These are phyloP conservation scores for Tympanuchus pallidicinctus DNA, from an alignment of 2,113 vertebrate species.

Conservation along the genomic window DNA sequence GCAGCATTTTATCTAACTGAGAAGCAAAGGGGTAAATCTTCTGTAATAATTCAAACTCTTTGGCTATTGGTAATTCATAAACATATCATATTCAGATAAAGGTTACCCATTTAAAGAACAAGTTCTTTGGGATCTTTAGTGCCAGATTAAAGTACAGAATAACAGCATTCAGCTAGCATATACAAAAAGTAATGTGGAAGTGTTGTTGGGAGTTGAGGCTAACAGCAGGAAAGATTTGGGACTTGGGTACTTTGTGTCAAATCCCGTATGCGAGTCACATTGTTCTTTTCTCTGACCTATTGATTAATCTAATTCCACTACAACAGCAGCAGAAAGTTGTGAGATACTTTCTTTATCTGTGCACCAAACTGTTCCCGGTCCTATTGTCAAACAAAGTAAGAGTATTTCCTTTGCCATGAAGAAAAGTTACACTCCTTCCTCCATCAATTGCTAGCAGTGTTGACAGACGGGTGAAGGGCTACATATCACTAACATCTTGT, in stretches of 20 bases:
- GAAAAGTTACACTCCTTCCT: slow-evolving; percentile 27
- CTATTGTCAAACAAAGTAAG: slow-evolving; percentile 6
- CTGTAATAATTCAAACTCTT: background rate
- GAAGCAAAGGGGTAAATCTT: background rate
- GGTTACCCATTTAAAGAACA: background rate
- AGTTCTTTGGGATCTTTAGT: background rate
- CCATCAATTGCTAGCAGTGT: background rate
- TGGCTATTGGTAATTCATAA: background rate
- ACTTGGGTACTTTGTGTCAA: background rate
- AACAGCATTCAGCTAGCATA: background rate
- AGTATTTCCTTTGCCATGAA: slow-evolving; percentile 12
- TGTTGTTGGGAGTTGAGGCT: background rate
- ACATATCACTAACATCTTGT: slow-evolving; percentile 8
- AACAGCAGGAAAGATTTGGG: background rate
- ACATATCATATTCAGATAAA: background rate
- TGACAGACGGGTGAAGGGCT: background rate
- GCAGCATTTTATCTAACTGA: background rate
- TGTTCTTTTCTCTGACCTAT: background rate
- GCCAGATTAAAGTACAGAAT: background rate
- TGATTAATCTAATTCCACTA: background rate
- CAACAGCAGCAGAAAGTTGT: background rate
- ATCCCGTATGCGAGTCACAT: background rate
- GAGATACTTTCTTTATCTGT: background rate
- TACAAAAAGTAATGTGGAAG: background rate
- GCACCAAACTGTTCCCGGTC: background rate